A percentile compares a stretch with the other conserved stretches of the same genome.
Evolutionary conservation across 2,797 vertebrate genomes (phyloP).

Genomic region (Crocodylus rhombifer): DNA sequence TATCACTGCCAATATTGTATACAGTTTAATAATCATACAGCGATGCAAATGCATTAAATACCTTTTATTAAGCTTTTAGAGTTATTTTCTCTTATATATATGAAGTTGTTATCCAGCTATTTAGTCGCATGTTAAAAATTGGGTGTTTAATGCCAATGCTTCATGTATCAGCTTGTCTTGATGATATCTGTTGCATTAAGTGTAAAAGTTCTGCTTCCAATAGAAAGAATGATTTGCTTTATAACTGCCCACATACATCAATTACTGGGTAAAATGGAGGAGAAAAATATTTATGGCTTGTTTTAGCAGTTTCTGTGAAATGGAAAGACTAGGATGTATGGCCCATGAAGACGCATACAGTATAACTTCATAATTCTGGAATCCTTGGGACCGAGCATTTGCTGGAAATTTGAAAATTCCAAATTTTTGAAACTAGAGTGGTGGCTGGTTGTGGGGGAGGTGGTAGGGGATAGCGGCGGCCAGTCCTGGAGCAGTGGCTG

Average conservation of each 20-base stretch:
- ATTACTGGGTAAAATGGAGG: neutral
- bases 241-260: neutral
- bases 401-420: no score
- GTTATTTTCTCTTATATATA: neutral
- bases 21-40: neutral
- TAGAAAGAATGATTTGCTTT: neutral
- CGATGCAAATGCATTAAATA: neutral
- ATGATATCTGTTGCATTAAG: neutral
- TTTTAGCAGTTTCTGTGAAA: neutral
- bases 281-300: neutral
- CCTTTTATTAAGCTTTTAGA: neutral
- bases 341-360: no score
- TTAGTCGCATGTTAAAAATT: neutral
- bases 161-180: neutral
- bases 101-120: neutral
- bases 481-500: no score
- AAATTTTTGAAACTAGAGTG: no score
- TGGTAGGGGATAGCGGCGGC: no score
- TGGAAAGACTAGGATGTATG: neutral
- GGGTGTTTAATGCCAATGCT: neutral
- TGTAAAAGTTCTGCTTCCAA: rapidly evolving
- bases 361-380: no score
- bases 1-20: neutral
- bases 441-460: no score
- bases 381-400: no score